phyloP scores from a whole-genome alignment of 2,797 vertebrate species.

The Protosalanx chinensis region DNA sequence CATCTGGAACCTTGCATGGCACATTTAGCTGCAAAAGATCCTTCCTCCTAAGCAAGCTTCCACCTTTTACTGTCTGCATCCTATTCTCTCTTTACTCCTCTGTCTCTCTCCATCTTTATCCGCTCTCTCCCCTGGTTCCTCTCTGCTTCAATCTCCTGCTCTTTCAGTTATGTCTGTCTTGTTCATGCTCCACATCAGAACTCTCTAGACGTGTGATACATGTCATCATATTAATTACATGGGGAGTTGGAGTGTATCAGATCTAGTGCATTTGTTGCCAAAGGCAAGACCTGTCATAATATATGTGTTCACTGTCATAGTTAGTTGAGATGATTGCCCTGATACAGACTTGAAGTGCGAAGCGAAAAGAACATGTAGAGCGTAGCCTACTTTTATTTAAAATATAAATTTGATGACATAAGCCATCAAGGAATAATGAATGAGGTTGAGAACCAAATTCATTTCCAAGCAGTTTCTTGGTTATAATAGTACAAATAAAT shows the following conservation, averaged over 20 bases:
- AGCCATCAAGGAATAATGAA: too few species aligned
- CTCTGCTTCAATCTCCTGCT: neutral
- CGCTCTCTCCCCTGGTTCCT: too few species aligned
- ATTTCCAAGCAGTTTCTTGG: too few species aligned
- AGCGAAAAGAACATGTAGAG: too few species aligned
- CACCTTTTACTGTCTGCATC: neutral
- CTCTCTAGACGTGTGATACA: neutral
- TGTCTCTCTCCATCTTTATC: neutral
- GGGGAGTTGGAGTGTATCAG: neutral
- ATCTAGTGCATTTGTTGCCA: constrained; percentile 5
- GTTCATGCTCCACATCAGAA: too few species aligned
- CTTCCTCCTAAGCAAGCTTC: neutral
- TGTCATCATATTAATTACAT: constrained; percentile 1
- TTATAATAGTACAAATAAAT: too few species aligned
- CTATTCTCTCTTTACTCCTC: neutral
- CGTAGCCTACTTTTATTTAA: too few species aligned
- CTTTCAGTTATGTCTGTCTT: neutral
- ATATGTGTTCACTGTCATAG: neutral
- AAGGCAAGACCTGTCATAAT: neutral
- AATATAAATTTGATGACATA: too few species aligned
- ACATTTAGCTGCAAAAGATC: neutral
- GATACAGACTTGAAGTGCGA: too few species aligned
- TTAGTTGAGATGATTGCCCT: too few species aligned
- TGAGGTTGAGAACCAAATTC: too few species aligned
- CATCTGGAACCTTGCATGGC: neutral